These are phyloP conservation scores for Phragmatobia fuliginosa DNA, from an alignment of 2,888 invertebrate genomes.

Conservation along the genomic window DNA sequence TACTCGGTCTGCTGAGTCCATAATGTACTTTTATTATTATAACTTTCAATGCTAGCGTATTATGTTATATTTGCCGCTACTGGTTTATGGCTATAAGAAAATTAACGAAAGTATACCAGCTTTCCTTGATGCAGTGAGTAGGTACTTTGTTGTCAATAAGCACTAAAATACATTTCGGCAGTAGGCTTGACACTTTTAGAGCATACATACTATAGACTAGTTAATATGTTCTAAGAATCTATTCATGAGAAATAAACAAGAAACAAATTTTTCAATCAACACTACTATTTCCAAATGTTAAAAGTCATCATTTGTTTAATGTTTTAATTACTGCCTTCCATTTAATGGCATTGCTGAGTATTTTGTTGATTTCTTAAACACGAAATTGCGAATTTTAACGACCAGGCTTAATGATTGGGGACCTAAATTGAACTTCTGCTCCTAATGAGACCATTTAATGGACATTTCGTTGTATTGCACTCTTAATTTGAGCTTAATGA, in stretches of 20 bases:
- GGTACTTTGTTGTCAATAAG: background rate
- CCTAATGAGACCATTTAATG: slow-evolving; percentile 41
- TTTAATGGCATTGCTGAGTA: slow-evolving; percentile 11
- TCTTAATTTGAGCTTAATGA: slow-evolving; percentile 19
- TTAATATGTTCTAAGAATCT: background rate
- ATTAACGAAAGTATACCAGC: background rate
- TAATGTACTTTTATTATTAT: slow-evolving; percentile 28
- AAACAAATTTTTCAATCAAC: background rate
- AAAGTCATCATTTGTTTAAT: background rate
- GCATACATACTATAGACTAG: background rate
- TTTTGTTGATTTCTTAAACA: slow-evolving; percentile 22
- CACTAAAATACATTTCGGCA: background rate
- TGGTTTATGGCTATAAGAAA: slow-evolving; percentile 4
- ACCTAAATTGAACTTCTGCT: slow-evolving; percentile 53
- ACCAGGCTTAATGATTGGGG: slow-evolving; percentile 53
- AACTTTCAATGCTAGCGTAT: slow-evolving; percentile 21
- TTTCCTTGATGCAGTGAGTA: background rate
- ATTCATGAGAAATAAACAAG: background rate
- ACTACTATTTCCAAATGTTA: background rate
- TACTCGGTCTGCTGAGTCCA: slow-evolving; percentile 24
- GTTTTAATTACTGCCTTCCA: slow-evolving; percentile 20
- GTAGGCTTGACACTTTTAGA: background rate
- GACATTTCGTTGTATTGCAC: slow-evolving; percentile 10
- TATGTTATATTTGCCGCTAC: slow-evolving; percentile 5
- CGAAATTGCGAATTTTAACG: slow-evolving; percentile 56